Conservation (phyloP, 2,888 invertebrate genomes). For the Epinotia ramella region DNA sequence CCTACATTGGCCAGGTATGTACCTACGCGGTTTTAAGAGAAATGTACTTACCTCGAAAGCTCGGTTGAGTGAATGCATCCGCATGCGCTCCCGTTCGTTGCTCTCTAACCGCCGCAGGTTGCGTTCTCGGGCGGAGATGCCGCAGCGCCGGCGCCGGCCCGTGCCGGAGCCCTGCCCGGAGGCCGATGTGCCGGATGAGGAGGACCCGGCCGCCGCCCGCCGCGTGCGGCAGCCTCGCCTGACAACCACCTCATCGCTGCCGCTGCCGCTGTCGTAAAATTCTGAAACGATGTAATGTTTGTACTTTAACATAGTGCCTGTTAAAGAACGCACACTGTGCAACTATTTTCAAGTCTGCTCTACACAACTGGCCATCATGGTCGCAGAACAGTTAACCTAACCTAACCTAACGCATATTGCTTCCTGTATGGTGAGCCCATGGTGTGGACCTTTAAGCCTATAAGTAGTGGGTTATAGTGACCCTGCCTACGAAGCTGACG, state of each 20-base stretch:
- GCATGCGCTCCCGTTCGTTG: constrained; percentile 95
- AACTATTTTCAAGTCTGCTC: too few species aligned
- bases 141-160: constrained; percentile 89
- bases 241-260: constrained; percentile 69
- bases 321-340: not conserved
- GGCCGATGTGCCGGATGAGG: constrained; percentile 66
- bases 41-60: constrained; percentile 90
- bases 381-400: too few species aligned
- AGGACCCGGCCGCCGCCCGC: constrained; percentile 62
- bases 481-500: too few species aligned
- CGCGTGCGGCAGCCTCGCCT: constrained; percentile 66
- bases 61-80: constrained; percentile 96
- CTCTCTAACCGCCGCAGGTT: constrained; percentile 95
- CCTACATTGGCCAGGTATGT: not conserved
- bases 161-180: constrained; percentile 62
- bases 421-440: too few species aligned
- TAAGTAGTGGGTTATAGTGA: too few species aligned
- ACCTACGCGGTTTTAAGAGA: not conserved
- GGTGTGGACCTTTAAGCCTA: too few species aligned
- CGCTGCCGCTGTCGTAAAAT: constrained; percentile 76
- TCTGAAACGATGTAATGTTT: constrained; percentile 60
- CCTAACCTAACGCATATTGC: too few species aligned
- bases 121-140: constrained; percentile 92
- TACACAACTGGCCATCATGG: too few species aligned
- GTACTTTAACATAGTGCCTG: not conserved